These are phyloP conservation scores for Manduca sexta DNA, from an alignment of 1,140 invertebrate genomes.

Conservation along the genomic window DNA sequence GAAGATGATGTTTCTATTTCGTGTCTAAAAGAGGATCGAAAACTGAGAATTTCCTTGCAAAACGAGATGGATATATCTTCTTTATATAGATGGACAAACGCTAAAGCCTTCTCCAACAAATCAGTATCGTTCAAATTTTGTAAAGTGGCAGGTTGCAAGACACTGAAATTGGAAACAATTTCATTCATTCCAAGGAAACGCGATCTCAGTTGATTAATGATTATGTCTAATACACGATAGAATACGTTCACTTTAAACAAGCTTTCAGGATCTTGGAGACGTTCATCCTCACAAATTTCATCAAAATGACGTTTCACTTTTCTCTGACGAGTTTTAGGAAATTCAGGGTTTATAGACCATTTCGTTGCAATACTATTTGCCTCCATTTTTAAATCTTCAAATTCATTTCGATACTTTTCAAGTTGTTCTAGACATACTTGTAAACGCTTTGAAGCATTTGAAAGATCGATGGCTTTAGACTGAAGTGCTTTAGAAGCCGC, in stretches of 20 bases:
- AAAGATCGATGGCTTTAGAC: constrained; percentile 24
- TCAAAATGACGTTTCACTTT: constrained; percentile 19
- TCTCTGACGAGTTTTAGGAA: constrained; percentile 13
- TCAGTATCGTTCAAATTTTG: constrained; percentile 15
- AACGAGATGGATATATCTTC: constrained; percentile 3
- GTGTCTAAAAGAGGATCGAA: constrained; percentile 10
- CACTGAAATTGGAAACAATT: constrained; percentile 18
- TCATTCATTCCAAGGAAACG: constrained; percentile 8
- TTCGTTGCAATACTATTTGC: constrained; percentile 5
- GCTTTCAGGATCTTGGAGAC: constrained; percentile 22
- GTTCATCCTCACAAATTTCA: constrained; percentile 17
- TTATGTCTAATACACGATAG: constrained; percentile 20
- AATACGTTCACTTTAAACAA: constrained; percentile 21
- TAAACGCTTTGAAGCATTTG: constrained; percentile 15
- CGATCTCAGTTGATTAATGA: constrained; percentile 21
- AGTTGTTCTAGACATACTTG: constrained; percentile 14
- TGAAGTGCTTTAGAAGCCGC: no score
- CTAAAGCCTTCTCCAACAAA: constrained; percentile 13
- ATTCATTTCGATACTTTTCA: constrained; percentile 18
- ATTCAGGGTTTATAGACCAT: constrained; percentile 12
- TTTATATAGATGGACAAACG: constrained; percentile 2
- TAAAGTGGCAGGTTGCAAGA: constrained; percentile 15
- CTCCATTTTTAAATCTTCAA: constrained; percentile 17
- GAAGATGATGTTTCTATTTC: constrained; percentile 12
- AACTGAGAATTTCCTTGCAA: constrained; percentile 4